Evolutionary conservation across 2,888 invertebrate genomes (phyloP).

Genomic region (Aricia artaxerxes): DNA sequence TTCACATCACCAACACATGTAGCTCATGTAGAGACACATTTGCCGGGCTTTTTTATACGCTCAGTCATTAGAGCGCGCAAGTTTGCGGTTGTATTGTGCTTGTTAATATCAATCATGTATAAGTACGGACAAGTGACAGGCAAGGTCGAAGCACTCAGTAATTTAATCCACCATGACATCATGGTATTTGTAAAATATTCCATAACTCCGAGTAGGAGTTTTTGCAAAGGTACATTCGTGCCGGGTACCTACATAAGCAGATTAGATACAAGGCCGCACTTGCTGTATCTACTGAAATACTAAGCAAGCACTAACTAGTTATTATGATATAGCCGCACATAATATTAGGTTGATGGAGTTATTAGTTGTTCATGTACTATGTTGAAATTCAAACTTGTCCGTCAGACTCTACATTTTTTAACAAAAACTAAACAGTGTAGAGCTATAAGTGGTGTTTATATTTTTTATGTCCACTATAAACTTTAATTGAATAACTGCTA

Average conservation of each 20-base stretch:
- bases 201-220: conserved; percentile 57
- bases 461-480: not conserved
- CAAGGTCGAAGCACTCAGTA: conserved; percentile 70
- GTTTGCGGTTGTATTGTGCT: conserved; percentile 34
- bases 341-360: not conserved
- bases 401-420: not conserved
- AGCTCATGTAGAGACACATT: conserved; percentile 10
- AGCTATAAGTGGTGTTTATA: not conserved
- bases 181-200: conserved; percentile 72
- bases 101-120: conserved; percentile 41
- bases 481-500: not conserved
- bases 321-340: not conserved
- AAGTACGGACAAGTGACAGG: conserved; percentile 54
- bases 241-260: conserved; percentile 32
- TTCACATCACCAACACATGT: not conserved
- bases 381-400: not conserved
- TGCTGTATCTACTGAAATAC: not conserved
- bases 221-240: conserved; percentile 56
- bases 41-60: conserved; percentile 35
- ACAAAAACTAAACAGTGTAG: not conserved
- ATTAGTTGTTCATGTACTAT: not conserved
- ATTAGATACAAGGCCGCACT: conserved; percentile 37
- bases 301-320: not conserved
- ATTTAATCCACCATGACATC: conserved; percentile 77
- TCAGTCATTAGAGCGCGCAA: conserved; percentile 34